These are phyloP conservation scores for Odontomachus brunneus DNA, from an alignment of 1,140 invertebrate species.

Conservation along the genomic window DNA sequence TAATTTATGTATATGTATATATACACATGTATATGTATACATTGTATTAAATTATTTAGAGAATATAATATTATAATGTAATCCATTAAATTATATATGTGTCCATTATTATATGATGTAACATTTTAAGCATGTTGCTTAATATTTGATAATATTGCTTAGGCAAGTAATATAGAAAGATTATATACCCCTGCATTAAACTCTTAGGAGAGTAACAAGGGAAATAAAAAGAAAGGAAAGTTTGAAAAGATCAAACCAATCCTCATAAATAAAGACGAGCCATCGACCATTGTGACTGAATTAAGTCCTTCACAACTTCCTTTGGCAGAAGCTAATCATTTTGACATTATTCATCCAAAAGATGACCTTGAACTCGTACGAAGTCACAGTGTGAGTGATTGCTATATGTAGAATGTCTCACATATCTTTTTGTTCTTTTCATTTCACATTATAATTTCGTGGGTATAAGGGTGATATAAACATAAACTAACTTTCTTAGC, in stretches of 20 bases:
- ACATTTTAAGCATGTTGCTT: constrained; percentile 39
- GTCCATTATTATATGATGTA: constrained; percentile 62
- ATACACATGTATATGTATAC: neutral
- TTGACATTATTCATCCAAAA: constrained; percentile 92
- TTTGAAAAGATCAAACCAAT: constrained; percentile 87
- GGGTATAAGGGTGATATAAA: too few relatives aligned
- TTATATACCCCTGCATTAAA: constrained; percentile 73
- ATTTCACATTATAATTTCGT: constrained; percentile 1
- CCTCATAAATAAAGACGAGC: constrained; percentile 88
- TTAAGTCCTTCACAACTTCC: constrained; percentile 75
- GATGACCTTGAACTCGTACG: constrained; percentile 90
- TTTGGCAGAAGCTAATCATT: constrained; percentile 88
- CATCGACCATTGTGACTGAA: constrained; percentile 81
- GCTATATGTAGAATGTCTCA: constrained; percentile 60
- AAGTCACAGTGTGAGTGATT: constrained; percentile 82
- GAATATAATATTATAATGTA: constrained; percentile 2
- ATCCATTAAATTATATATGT: constrained; percentile 36
- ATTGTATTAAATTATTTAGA: neutral
- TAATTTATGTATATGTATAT: neutral
- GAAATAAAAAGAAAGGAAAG: constrained; percentile 86
- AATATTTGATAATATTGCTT: constrained; percentile 27
- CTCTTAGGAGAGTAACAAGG: constrained; percentile 81
- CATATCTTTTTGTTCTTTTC: constrained; percentile 47
- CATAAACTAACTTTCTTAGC: neutral
- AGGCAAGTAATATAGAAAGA: constrained; percentile 45